A percentile compares a stretch with the other conserved stretches of the same genome.
These are phyloP conservation scores for Melangyna quadrimaculata DNA, from an alignment of 2,888 invertebrate genomes.

Conservation along the genomic window DNA sequence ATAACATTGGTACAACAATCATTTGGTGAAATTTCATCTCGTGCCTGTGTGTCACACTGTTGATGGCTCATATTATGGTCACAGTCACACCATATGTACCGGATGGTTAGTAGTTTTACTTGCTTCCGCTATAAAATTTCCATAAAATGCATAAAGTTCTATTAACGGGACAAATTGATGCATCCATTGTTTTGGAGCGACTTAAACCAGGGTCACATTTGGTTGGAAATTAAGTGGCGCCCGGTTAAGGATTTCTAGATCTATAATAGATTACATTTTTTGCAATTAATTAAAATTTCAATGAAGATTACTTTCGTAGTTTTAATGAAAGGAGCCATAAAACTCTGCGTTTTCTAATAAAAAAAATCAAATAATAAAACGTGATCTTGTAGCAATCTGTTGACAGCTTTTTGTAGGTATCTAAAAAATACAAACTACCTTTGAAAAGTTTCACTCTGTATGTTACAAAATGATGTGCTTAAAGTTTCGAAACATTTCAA, in stretches of 20 bases:
- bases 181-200: slow-evolving; percentile 58
- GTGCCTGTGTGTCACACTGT: neutral
- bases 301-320: neutral
- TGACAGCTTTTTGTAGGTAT: too few species aligned
- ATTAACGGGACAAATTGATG: slow-evolving; percentile 59
- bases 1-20: slow-evolving; percentile 50
- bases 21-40: slow-evolving; percentile 38
- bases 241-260: neutral
- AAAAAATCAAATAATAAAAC: too few species aligned
- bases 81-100: slow-evolving; percentile 13
- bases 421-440: too few species aligned
- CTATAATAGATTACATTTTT: neutral
- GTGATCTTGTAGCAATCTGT: too few species aligned
- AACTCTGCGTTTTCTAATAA: too few species aligned
- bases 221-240: neutral
- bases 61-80: slow-evolving; percentile 8
- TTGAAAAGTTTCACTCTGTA: too few species aligned
- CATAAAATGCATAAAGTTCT: slow-evolving; percentile 40
- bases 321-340: too few species aligned
- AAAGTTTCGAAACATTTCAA: neutral
- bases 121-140: slow-evolving; percentile 60
- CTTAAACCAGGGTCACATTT: slow-evolving; percentile 4
- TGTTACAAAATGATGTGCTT: neutral
- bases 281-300: neutral
- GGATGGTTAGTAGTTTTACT: slow-evolving; percentile 51